Conservation (phyloP, 2,113 vertebrate species). For the Spheniscus mendiculus region DNA sequence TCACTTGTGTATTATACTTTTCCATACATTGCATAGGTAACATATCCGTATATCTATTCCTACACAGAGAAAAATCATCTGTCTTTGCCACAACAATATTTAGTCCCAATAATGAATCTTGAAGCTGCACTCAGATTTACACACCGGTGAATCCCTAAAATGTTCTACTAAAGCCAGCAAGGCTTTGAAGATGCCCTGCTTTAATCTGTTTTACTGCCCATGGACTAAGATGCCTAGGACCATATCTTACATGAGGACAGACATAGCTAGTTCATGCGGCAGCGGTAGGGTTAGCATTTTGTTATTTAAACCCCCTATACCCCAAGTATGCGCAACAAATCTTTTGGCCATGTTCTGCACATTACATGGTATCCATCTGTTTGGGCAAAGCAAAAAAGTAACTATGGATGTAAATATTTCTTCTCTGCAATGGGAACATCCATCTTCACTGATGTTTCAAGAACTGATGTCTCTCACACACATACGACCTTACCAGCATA, state of each 20-base stretch:
- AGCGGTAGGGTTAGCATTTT: background rate
- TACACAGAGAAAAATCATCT: background rate
- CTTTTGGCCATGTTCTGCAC: background rate
- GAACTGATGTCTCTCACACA: background rate
- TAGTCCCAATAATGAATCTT: background rate
- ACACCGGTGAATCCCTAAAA: background rate
- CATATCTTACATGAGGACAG: background rate
- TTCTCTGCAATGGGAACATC: background rate
- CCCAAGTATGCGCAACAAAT: background rate
- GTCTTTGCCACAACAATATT: background rate
- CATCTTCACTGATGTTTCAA: background rate
- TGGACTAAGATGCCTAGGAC: background rate
- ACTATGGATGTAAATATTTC: background rate
- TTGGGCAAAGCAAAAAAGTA: background rate
- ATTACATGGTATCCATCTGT: background rate
- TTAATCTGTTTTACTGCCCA: background rate
- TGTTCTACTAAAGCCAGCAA: background rate
- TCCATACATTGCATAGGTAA: background rate
- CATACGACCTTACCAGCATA: background rate
- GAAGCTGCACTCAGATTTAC: background rate
- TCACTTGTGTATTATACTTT: background rate
- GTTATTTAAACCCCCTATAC: background rate
- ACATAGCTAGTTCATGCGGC: background rate
- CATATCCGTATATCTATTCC: background rate
- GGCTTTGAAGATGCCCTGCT: background rate